Conservation (phyloP, 1,140 invertebrate species). For the Drosophila oshimai region DNA sequence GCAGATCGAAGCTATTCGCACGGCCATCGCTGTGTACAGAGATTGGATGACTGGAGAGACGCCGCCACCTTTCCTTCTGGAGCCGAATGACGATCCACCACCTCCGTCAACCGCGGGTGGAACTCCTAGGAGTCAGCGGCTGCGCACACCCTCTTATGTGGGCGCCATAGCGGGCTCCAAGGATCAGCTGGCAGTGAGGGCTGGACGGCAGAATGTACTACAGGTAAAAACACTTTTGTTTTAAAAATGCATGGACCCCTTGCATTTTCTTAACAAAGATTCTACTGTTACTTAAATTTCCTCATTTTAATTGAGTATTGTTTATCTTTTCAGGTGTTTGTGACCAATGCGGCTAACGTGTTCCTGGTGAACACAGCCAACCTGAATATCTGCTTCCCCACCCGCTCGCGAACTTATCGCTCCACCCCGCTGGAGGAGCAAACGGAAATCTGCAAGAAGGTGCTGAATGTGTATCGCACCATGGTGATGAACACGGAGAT, state of each 20-base stretch:
- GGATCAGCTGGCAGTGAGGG: constrained; percentile 90
- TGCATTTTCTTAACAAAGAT: no score
- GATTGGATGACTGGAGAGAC: constrained; percentile 94
- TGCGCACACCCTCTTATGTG: constrained; percentile 92
- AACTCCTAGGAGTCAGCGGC: constrained; percentile 83
- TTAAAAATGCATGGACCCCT: no score
- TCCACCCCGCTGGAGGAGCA: constrained; percentile 91
- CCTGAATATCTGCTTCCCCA: constrained; percentile 82
- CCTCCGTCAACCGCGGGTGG: constrained; percentile 47
- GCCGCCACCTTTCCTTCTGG: constrained; percentile 93
- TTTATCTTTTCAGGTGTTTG: constrained; percentile 86
- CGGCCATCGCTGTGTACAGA: constrained; percentile 96
- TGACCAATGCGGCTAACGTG: constrained; percentile 97
- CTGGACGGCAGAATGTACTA: constrained; percentile 93
- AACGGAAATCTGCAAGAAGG: constrained; percentile 97
- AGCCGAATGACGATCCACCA: constrained; percentile 86
- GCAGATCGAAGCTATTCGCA: constrained; percentile 92
- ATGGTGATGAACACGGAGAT: constrained; percentile 98
- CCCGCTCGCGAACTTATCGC: constrained; percentile 79
- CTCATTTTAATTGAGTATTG: no score
- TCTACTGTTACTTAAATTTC: no score
- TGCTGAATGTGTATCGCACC: constrained; percentile 97
- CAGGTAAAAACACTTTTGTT: constrained; percentile 84
- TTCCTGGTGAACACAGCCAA: constrained; percentile 90
- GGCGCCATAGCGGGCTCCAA: constrained; percentile 87